Percentiles rank a stretch among this genome's conserved stretches.
Evolutionary conservation across 2,113 vertebrate species (phyloP).

Genomic region (Aplodontia rufa): DNA sequence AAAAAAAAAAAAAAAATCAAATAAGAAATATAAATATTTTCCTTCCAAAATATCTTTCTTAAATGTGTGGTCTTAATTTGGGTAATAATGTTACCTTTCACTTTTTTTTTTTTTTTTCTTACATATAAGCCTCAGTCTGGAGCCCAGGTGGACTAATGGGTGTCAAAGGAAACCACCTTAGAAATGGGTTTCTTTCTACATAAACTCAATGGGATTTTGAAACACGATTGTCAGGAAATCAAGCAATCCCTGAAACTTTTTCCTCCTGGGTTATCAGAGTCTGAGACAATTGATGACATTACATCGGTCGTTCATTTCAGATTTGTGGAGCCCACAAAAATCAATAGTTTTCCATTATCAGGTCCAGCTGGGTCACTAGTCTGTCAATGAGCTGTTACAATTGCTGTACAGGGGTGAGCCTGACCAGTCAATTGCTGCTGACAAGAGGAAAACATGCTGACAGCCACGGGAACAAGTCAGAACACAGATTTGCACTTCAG

Average conservation of each 20-base stretch:
- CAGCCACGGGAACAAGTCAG: constrained; percentile 94
- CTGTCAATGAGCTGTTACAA: constrained; percentile 99
- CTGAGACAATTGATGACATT: constrained; percentile 91
- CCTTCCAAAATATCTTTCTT: constrained; percentile 3
- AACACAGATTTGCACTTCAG: constrained; percentile 96
- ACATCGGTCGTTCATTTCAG: constrained; percentile 88
- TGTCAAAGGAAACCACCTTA: constrained; percentile 44
- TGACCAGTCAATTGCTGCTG: constrained; percentile 94
- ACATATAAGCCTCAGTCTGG: background rate
- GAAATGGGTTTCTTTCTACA: constrained; percentile 53
- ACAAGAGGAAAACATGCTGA: constrained; percentile 96
- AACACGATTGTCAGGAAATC: constrained; percentile 65
- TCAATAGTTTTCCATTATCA: constrained; percentile 99
- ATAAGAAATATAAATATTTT: background rate
- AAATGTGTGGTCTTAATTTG: background rate
- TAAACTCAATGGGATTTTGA: constrained; percentile 41
- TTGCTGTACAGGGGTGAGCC: constrained; percentile 90
- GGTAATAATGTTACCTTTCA: background rate
- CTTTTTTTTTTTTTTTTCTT: background rate
- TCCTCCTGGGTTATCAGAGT: constrained; percentile 81
- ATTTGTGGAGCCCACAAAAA: constrained; percentile 91
- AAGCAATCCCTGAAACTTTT: constrained; percentile 79
- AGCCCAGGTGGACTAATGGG: background rate
- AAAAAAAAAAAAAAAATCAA: too few relatives aligned
- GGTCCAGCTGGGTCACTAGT: constrained; percentile 96